These are phyloP conservation scores for Carassius gibelio DNA, from an alignment of 2,113 vertebrate genomes.

Conservation along the genomic window DNA sequence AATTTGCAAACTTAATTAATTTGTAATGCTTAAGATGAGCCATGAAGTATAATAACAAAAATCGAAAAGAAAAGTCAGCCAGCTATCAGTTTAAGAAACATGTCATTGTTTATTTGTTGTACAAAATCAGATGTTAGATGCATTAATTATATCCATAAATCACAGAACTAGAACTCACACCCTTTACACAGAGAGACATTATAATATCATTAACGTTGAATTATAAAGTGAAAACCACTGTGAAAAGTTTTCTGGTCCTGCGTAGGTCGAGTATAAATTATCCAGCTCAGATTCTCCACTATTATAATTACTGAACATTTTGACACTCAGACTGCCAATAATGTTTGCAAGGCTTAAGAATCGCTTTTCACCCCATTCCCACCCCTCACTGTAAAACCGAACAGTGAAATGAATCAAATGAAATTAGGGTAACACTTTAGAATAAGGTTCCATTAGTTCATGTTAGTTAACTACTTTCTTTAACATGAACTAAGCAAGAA, in stretches of 20 bases:
- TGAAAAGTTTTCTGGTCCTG: background rate
- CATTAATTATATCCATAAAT: background rate
- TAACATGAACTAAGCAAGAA: too few relatives aligned
- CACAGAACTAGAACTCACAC: background rate
- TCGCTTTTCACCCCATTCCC: constrained; percentile 50
- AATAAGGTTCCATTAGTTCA: too few relatives aligned
- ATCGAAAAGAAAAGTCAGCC: too few relatives aligned
- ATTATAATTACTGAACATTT: constrained; percentile 49
- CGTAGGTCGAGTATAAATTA: background rate
- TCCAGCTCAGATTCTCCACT: constrained; percentile 40
- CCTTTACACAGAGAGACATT: background rate
- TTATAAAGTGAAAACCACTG: background rate
- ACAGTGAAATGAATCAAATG: too few relatives aligned
- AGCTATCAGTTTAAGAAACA: background rate
- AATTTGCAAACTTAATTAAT: too few relatives aligned
- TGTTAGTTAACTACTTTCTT: too few relatives aligned
- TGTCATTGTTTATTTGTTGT: background rate
- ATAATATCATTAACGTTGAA: background rate
- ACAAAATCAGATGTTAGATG: background rate
- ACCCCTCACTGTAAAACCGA: background rate
- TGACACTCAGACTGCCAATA: constrained; percentile 34
- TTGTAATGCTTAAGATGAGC: too few relatives aligned
- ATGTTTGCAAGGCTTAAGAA: constrained; percentile 43
- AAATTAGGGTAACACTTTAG: too few relatives aligned
- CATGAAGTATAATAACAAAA: too few relatives aligned